Evolutionary conservation across 2,113 vertebrate genomes (phyloP).

Genomic region (Potamarius usumacintae): DNA sequence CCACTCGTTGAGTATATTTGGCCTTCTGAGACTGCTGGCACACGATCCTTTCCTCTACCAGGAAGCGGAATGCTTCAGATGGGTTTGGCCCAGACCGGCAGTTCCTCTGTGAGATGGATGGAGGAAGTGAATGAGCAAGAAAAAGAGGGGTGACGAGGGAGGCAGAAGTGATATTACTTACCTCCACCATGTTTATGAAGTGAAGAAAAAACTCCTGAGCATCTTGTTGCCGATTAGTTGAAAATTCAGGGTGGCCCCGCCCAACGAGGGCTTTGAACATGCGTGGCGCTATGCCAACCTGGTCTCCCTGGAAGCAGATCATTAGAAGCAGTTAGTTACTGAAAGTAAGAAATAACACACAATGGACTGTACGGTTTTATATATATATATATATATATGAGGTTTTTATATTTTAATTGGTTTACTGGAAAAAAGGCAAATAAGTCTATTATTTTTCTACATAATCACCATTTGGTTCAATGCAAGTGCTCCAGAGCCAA

Average conservation of each 20-base stretch:
- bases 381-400: not conserved
- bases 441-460: not conserved
- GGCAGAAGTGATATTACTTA: constrained; percentile 60
- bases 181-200: constrained; percentile 99
- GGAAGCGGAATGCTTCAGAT: constrained; percentile 94
- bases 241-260: constrained; percentile 95
- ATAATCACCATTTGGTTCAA: not conserved
- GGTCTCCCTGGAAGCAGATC: constrained; percentile 79
- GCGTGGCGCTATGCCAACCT: constrained; percentile 89
- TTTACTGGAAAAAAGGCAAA: not conserved
- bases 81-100: constrained; percentile 93
- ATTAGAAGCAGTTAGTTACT: not conserved
- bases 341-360: not conserved
- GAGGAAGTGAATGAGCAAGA: not conserved
- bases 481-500: not conserved
- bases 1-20: constrained; percentile 96
- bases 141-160: not conserved
- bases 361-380: not conserved
- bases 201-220: constrained; percentile 98
- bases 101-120: constrained; percentile 80
- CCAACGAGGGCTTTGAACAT: constrained; percentile 98
- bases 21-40: constrained; percentile 96
- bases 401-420: not conserved
- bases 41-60: constrained; percentile 95
- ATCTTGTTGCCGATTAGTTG: constrained; percentile 96